Conservation (phyloP, 2,888 invertebrate genomes). For the Priocnemis perturbator region DNA sequence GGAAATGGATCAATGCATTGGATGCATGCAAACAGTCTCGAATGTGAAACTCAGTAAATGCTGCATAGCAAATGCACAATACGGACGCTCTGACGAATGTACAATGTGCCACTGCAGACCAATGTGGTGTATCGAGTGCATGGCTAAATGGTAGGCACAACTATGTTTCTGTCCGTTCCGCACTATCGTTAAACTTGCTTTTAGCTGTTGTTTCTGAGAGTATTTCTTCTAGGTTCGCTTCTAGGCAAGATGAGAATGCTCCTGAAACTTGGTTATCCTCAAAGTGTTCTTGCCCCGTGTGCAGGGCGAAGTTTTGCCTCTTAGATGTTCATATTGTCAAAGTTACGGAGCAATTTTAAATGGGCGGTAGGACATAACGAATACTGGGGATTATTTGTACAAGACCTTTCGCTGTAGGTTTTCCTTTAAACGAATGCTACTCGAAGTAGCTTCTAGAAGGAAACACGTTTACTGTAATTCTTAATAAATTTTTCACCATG, state of each 20-base stretch:
- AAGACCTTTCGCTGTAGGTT: no score
- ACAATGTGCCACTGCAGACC: constrained; percentile 85
- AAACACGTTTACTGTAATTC: no score
- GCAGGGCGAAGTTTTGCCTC: constrained; percentile 89
- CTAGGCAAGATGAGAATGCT: constrained; percentile 83
- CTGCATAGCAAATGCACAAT: constrained; percentile 78
- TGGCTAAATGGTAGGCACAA: constrained; percentile 83
- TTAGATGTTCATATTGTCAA: constrained; percentile 81
- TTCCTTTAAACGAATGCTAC: no score
- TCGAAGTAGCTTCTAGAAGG: no score
- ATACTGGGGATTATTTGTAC: neutral
- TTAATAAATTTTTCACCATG: no score
- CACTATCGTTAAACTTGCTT: no score
- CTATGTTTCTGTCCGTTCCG: no score
- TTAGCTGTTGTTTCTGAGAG: no score
- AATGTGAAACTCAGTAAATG: constrained; percentile 87
- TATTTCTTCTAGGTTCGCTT: constrained; percentile 81
- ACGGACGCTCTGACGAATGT: constrained; percentile 74
- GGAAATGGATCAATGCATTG: constrained; percentile 90
- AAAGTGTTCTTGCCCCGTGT: constrained; percentile 92
- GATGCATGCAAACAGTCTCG: constrained; percentile 88
- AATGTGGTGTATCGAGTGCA: constrained; percentile 92
- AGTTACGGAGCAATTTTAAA: constrained; percentile 33
- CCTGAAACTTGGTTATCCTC: constrained; percentile 87
- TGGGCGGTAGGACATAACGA: neutral